These are phyloP conservation scores for Balearica regulorum DNA, from an alignment of 2,797 vertebrate species.

Conservation along the genomic window DNA sequence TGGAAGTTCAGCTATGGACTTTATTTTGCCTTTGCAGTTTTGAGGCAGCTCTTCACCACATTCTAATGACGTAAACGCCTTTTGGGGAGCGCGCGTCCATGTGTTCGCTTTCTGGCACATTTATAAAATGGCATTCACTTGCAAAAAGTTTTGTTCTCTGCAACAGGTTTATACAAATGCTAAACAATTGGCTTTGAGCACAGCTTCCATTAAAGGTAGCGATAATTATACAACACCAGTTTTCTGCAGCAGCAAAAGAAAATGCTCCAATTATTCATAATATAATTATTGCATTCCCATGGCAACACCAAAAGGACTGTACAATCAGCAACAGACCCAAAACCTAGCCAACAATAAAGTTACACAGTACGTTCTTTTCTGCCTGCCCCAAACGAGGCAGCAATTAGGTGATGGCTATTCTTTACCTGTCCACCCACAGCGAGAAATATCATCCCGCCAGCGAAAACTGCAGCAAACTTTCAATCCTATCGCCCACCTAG, in stretches of 20 bases:
- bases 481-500: background rate
- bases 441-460: background rate
- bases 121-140: background rate
- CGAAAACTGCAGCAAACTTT: background rate
- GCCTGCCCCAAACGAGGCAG: background rate
- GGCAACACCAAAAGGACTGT: constrained; percentile 30
- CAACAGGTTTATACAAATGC: background rate
- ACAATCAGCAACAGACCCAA: background rate
- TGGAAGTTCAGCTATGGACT: background rate
- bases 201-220: background rate
- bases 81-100: fast-evolving
- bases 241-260: constrained; percentile 25
- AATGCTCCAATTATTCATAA: constrained; percentile 11
- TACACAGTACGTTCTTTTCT: background rate
- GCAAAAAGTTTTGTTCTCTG: background rate
- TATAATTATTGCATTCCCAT: constrained; percentile 27
- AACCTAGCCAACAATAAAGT: background rate
- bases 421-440: constrained; percentile 15
- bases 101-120: background rate
- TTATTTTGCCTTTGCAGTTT: background rate
- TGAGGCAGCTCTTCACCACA: background rate
- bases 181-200: background rate
- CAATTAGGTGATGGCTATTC: background rate
- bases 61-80: background rate
- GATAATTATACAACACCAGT: constrained; percentile 27